Conservation (phyloP, 2,797 vertebrate species). For the Sebastes minor region DNA sequence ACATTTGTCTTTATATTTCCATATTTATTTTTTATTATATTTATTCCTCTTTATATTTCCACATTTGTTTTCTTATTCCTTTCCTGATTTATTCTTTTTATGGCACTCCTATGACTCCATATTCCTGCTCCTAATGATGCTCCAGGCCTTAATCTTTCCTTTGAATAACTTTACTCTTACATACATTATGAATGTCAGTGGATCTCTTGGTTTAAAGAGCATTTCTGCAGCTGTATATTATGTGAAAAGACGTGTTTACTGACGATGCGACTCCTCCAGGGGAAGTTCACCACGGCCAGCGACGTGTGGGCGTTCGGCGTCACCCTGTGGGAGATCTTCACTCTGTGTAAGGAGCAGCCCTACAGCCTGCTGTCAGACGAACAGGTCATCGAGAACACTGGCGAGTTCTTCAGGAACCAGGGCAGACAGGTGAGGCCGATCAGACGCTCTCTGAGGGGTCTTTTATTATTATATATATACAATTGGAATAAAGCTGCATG, state of each 20-base stretch:
- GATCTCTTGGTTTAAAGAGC: neutral
- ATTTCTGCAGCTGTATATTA: neutral
- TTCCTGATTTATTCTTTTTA: too few relatives aligned
- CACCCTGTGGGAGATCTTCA: slow-evolving; percentile 96
- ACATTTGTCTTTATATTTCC: too few relatives aligned
- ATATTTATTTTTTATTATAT: too few relatives aligned
- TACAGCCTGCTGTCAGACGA: slow-evolving; percentile 95
- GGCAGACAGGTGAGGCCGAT: slow-evolving; percentile 87
- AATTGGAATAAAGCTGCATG: too few relatives aligned
- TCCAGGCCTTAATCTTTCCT: too few relatives aligned
- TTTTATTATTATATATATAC: too few relatives aligned
- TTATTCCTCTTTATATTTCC: too few relatives aligned
- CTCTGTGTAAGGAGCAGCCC: slow-evolving; percentile 94
- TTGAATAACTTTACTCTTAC: too few relatives aligned
- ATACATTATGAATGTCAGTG: neutral
- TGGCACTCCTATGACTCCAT: too few relatives aligned
- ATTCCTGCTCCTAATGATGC: neutral
- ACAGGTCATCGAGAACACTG: slow-evolving; percentile 98
- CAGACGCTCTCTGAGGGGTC: too few relatives aligned
- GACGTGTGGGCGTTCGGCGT: slow-evolving; percentile 97
- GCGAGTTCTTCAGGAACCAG: slow-evolving; percentile 98
- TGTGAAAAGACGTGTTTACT: neutral
- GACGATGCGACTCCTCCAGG: slow-evolving; percentile 76
- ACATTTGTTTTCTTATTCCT: too few relatives aligned
- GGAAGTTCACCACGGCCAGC: slow-evolving; percentile 97